Evolutionary conservation across 2,113 vertebrate species (phyloP).

Genomic region (Thymallus thymallus): DNA sequence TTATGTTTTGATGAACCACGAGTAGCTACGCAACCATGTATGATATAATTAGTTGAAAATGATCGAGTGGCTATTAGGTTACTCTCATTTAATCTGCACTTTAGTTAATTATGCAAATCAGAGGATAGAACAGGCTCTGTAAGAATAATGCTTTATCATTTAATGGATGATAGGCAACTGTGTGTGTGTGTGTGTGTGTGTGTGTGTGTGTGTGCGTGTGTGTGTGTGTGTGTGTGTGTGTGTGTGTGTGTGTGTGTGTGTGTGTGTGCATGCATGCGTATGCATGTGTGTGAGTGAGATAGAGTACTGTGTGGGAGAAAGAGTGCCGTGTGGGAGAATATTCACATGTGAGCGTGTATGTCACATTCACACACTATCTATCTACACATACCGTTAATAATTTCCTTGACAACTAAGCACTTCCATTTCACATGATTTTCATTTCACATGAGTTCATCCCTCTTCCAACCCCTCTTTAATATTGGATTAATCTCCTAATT

Average conservation of each 20-base stretch:
- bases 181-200: too few relatives aligned
- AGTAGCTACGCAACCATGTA: slow-evolving; percentile 1
- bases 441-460: not conserved
- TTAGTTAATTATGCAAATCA: slow-evolving; percentile 5
- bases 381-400: not conserved
- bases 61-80: not conserved
- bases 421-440: not conserved
- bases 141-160: not conserved
- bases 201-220: too few relatives aligned
- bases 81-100: slow-evolving; percentile 5
- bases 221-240: too few relatives aligned
- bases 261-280: not conserved
- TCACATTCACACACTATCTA: not conserved
- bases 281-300: not conserved
- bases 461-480: slow-evolving; percentile 6
- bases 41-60: slow-evolving; percentile 3
- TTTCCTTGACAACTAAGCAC: not conserved
- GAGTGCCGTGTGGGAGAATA: too few relatives aligned
- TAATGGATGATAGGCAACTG: too few relatives aligned
- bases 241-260: not conserved
- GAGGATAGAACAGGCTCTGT: not conserved
- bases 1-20: not conserved
- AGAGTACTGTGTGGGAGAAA: too few relatives aligned
- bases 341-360: too few relatives aligned
- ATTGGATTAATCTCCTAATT: slow-evolving; percentile 14